Base-by-base conservation (phyloP, 1,140 invertebrate species). In the Drosophila pseudoobscura region DNA sequence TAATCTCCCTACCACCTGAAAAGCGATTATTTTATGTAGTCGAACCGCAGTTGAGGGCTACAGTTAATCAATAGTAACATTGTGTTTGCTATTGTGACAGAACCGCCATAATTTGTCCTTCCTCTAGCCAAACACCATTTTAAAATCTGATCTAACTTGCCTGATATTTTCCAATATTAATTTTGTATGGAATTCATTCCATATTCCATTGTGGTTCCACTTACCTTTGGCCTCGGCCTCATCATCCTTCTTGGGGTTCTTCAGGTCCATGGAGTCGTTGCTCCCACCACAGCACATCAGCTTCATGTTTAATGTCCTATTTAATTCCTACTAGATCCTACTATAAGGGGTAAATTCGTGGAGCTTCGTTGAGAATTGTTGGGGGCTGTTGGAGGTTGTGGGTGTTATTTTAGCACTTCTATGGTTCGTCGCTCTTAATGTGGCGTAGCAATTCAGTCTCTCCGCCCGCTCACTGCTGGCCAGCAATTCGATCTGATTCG, bases 381-480 rank as follows among this genome's bases (percentile, higher is more conserved):
- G 24, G 5, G 49, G n/a, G 8, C 9, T 15, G 31, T 24, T 43
- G 20, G 15, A 9, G 9, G 26, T 46, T 43, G 53, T 41, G 29
- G 29, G 8, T n/a, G 29, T 55, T 24, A 13, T 60, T 59, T 57
- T 54, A 43, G 60, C 57, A 45, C 53, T 54, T 63, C 55, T 46
- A 51, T 39, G 54, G 52, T 55, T 43, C 56, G 7, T 54, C 65
- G 52, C 39, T 50, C 45, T 87, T 74, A 77, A 85, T 84, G 72
- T 60, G 59, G 62, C 77, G 77, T 77, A 46, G 43, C 52, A 64
- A 79, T 79, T 75, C 35, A 43, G 24, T 41, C 44, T 13, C 35
- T 39, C 11, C 11, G 35, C 35, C 35, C 35, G 35, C 35, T 39
- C 35, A 39, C 35, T 70, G 22, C 43, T 64, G 64, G 39, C 58